phyloP scores from a whole-genome alignment of 2,888 invertebrate species.

The Andrena minutula region DNA sequence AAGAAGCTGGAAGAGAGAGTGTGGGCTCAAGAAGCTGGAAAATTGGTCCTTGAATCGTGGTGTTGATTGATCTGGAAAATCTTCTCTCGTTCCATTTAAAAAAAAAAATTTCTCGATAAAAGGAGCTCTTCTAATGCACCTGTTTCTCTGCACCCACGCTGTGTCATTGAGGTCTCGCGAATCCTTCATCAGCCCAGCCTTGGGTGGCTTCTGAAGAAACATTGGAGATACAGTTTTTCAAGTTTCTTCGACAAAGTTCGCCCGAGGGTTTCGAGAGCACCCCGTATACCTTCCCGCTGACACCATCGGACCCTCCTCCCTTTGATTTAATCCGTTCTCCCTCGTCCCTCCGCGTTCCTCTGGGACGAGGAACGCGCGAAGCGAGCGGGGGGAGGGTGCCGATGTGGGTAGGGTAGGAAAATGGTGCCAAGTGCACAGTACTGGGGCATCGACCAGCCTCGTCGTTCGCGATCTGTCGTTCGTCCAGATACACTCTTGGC shows the following conservation, averaged over 20 bases:
- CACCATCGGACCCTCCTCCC: constrained; percentile 59
- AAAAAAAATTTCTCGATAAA: no score
- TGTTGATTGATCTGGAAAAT: no score
- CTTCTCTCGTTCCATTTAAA: no score
- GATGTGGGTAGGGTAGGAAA: constrained; percentile 73
- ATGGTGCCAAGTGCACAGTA: constrained; percentile 80
- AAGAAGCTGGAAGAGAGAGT: no score
- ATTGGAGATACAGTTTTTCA: no score
- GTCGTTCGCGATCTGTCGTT: constrained; percentile 60
- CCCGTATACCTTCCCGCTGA: constrained; percentile 45
- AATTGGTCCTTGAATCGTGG: no score
- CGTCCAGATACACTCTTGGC: constrained; percentile 66
- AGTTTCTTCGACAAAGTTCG: not conserved
- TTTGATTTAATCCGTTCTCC: constrained; percentile 65
- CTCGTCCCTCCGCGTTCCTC: constrained; percentile 47
- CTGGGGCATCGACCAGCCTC: constrained; percentile 80
- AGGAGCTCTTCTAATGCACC: no score
- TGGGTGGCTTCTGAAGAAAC: no score
- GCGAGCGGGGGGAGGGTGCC: constrained; percentile 51
- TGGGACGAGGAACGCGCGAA: constrained; percentile 30
- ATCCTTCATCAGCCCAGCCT: no score
- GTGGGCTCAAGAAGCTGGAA: no score
- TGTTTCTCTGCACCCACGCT: no score
- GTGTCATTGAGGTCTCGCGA: no score
- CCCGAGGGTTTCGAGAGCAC: constrained; percentile 23